Evolutionary conservation across 2,797 vertebrate species (phyloP), one percentile per base, ranked within the genome.

Genomic region (Paedocypris micromegethes): DNA sequence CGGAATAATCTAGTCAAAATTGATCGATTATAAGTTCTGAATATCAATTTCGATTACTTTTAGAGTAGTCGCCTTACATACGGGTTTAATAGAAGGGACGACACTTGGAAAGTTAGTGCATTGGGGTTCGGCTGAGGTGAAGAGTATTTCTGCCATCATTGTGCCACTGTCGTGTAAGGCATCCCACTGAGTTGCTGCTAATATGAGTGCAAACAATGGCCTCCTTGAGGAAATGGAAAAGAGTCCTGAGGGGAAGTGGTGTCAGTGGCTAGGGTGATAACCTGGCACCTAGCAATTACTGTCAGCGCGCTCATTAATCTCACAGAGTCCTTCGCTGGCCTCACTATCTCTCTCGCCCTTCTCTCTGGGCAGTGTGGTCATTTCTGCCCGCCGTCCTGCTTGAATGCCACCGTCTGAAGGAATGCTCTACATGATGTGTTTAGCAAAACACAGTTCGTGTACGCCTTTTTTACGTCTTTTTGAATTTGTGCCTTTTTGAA

Each of bases 281-380:
- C 76, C 79, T 70, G 76, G 74, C 77, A 76, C 75, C 74, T 73
- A 64, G 67, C 74, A 80, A 75, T 78, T 81, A 81, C 75, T 71
- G 74, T 66, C 75, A 66, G 55, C 46, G 44, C 46, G 62, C 73
- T 81, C 72, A 75, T 81, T 81, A 81, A 77, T 79, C 74, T 74
- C 52, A 59, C 45, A 65, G 68, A 75, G 62, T 68, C 54, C 43
- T 54, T 56, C 58, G 66, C 62, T 72, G 40, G 59, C 66, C 64
- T 72, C 46, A 9, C 71, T 48, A 53, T 49, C 55, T 37, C 54
- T 60, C 61, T 44, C 2, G 67, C 57, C 64, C 45, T 6, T 51
- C 37, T 45, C 57, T 54, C 69, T 51, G 72, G 55, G 40, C 66
- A 41, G 54, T 59, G 58, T 50, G 64, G 46, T 50, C 53, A 49